Percentiles rank a stretch among this genome's conserved stretches.
These are phyloP conservation scores for Liasis olivaceus DNA, from an alignment of 2,797 vertebrate genomes.

Conservation along the genomic window DNA sequence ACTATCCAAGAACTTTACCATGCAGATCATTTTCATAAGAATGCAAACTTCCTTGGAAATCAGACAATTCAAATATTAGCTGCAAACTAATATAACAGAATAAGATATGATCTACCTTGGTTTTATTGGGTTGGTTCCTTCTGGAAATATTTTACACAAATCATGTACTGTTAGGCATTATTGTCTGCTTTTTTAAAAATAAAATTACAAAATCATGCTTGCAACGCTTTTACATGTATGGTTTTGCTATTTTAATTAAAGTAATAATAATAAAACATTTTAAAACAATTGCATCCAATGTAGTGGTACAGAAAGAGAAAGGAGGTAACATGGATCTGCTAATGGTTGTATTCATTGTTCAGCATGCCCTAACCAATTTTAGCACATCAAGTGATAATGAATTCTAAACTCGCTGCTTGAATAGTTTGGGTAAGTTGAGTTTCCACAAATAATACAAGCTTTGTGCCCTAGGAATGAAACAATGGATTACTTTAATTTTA, in stretches of 20 bases:
- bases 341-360: not conserved
- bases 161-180: not conserved
- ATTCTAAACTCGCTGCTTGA: not conserved
- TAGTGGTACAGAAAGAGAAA: not conserved
- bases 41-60: not conserved
- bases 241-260: not conserved
- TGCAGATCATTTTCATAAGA: not conserved
- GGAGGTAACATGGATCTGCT: not conserved
- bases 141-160: not conserved
- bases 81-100: not conserved
- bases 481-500: slow-evolving; percentile 59
- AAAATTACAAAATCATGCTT: not conserved
- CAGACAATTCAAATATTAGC: not conserved
- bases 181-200: not conserved
- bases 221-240: not conserved
- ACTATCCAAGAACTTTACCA: not conserved
- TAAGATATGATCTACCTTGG: not conserved
- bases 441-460: not conserved
- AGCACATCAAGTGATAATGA: not conserved
- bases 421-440: not conserved
- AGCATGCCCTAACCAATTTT: not conserved
- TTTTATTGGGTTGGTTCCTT: not conserved
- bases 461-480: not conserved
- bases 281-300: not conserved
- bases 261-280: not conserved